Conservation (phyloP, 2,113 vertebrate genomes). For the Hyaena hyaena region DNA sequence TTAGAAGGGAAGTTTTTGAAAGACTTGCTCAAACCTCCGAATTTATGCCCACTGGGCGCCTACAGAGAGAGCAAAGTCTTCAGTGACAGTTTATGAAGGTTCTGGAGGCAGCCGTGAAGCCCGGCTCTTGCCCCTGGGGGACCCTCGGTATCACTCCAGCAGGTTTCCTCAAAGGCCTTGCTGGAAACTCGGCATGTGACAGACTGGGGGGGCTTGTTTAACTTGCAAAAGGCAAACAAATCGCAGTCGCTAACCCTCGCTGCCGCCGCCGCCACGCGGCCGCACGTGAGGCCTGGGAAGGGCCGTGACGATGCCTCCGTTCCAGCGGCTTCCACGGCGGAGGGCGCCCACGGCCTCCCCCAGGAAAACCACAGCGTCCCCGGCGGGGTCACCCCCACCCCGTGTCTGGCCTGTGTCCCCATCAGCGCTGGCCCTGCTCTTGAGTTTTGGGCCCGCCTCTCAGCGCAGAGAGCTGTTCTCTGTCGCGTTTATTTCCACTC, state of each 20-base stretch:
- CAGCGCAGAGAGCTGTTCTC: neutral
- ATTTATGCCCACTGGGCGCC: slow-evolving; percentile 74
- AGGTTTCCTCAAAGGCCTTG: slow-evolving; percentile 4
- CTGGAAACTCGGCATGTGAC: neutral
- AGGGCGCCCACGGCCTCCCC: neutral
- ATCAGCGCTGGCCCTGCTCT: rapidly evolving
- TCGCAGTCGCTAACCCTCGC: neutral
- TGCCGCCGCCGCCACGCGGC: rapidly evolving
- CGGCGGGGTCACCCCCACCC: rapidly evolving
- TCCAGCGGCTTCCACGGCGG: neutral
- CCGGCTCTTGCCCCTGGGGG: slow-evolving; percentile 61
- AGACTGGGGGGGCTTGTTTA: neutral
- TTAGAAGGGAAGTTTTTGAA: slow-evolving; percentile 52
- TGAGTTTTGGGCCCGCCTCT: neutral
- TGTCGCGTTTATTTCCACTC: too few relatives aligned
- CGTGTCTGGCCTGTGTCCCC: too few relatives aligned
- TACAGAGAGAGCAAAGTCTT: slow-evolving; percentile 76
- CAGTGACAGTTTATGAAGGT: slow-evolving; percentile 77
- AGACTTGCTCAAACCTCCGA: slow-evolving; percentile 68
- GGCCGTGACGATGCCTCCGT: rapidly evolving
- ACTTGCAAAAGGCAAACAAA: slow-evolving; percentile 62
- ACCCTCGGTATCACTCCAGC: slow-evolving; percentile 24
- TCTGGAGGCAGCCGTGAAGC: slow-evolving; percentile 76
- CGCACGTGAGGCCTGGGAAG: neutral
- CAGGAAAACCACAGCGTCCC: rapidly evolving